Conservation (phyloP, 2,797 vertebrate genomes). For the Saguinus oedipus region DNA sequence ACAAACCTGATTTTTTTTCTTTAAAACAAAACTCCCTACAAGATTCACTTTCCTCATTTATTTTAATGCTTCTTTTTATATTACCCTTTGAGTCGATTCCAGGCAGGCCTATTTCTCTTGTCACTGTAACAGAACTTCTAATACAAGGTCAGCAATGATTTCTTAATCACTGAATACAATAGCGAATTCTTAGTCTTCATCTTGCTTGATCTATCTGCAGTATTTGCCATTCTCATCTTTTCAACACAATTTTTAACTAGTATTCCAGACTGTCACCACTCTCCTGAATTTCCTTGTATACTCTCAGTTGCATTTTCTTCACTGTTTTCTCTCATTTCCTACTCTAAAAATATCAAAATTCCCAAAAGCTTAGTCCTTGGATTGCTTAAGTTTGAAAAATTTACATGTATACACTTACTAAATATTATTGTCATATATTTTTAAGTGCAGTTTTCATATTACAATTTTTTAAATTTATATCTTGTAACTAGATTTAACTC, state of each 20-base stretch:
- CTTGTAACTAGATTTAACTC: background rate
- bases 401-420: background rate
- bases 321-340: background rate
- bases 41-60: background rate
- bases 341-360: background rate
- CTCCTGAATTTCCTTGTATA: background rate
- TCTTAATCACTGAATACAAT: background rate
- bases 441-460: background rate
- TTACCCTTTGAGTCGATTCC: background rate
- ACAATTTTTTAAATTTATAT: background rate
- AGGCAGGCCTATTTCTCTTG: rapidly evolving
- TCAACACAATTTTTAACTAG: background rate
- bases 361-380: background rate
- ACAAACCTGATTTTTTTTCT: background rate
- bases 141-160: background rate
- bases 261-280: background rate
- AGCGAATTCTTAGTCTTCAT: background rate
- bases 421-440: background rate
- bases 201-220: background rate
- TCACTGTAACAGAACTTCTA: background rate
- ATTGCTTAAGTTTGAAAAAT: background rate
- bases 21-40: background rate
- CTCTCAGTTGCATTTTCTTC: background rate
- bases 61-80: background rate
- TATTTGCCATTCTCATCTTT: background rate